A percentile compares a stretch with the other conserved stretches of the same genome.
These are phyloP conservation scores for Formica aserva DNA, from an alignment of 2,888 invertebrate species.

Conservation along the genomic window DNA sequence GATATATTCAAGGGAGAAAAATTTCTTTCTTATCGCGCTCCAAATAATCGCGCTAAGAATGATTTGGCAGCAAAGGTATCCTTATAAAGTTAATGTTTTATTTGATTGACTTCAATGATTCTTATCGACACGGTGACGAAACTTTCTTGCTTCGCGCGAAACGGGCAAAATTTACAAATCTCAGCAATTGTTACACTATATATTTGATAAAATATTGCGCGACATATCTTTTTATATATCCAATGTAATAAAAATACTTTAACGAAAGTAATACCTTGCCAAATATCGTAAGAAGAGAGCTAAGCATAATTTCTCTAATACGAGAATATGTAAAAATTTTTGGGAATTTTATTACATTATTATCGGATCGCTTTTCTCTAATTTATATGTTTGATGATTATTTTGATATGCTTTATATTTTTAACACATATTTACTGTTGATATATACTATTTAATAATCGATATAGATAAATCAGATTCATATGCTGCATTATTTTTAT, in stretches of 20 bases:
- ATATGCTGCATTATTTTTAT: background rate
- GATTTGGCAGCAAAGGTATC: background rate
- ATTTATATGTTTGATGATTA: background rate
- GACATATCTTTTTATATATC: background rate
- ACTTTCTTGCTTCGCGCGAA: background rate
- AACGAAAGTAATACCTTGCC: background rate
- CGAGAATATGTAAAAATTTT: background rate
- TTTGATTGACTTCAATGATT: background rate
- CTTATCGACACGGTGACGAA: background rate
- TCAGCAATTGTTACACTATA: background rate
- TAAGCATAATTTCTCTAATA: background rate
- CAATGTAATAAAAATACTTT: background rate
- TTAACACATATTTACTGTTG: background rate
- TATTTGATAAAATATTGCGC: background rate
- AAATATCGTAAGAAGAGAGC: background rate
- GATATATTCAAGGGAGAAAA: background rate
- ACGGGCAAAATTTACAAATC: background rate
- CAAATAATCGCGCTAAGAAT: background rate
- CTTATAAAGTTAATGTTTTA: slow-evolving; percentile 4
- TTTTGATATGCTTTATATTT: background rate
- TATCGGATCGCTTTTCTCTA: background rate
- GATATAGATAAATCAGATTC: background rate
- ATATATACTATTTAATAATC: background rate
- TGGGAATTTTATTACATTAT: background rate
- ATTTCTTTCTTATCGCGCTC: background rate